Conservation (phyloP, 2,113 vertebrate genomes). For the Aramus guarauna region DNA sequence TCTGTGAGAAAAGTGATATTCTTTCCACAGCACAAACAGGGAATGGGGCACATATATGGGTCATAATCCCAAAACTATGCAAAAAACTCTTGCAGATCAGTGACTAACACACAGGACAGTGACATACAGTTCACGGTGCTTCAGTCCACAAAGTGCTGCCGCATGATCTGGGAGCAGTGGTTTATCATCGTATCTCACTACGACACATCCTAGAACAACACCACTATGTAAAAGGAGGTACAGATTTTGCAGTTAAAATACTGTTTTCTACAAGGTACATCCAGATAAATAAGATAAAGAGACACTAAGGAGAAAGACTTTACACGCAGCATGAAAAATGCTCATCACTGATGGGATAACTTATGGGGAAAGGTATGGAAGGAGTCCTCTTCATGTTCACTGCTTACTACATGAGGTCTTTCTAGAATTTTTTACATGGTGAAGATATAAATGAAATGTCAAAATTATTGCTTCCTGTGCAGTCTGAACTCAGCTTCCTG, state of each 20-base stretch:
- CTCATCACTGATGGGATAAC: neutral
- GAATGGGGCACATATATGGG: neutral
- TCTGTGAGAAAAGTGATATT: neutral
- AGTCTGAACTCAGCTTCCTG: neutral
- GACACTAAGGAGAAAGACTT: neutral
- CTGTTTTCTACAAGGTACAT: neutral
- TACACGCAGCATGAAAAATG: neutral
- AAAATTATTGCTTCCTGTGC: neutral
- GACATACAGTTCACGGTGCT: neutral
- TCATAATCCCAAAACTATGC: neutral
- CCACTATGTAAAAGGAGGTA: neutral
- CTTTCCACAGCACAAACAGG: neutral
- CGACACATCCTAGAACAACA: neutral
- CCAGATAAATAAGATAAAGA: neutral
- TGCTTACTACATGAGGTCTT: neutral
- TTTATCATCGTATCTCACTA: neutral
- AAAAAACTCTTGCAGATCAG: neutral
- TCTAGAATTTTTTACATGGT: neutral
- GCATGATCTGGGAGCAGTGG: neutral
- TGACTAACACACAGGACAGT: neutral
- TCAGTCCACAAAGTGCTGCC: neutral
- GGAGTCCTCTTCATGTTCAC: neutral
- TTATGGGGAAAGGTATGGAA: neutral
- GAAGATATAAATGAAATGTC: neutral
- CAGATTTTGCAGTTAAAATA: neutral